A percentile compares a stretch with the other conserved stretches of the same genome.
These are phyloP conservation scores for Dendroctonus valens DNA, from an alignment of 1,140 invertebrate genomes.

Conservation along the genomic window DNA sequence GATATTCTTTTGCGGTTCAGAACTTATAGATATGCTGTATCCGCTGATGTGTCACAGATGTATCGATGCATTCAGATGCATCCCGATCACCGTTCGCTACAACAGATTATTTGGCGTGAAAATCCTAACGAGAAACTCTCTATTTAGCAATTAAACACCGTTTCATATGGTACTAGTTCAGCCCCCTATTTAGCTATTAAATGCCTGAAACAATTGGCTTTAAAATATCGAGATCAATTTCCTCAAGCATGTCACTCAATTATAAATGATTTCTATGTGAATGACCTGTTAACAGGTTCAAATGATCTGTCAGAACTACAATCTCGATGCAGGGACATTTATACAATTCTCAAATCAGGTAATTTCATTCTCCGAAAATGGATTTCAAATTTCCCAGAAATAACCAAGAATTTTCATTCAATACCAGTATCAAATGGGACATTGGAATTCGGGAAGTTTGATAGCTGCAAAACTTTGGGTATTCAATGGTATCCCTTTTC, in stretches of 20 bases:
- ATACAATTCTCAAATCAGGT: not conserved
- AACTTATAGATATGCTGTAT: conserved; percentile 38
- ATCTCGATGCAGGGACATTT: not conserved
- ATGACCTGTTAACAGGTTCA: conserved; percentile 50
- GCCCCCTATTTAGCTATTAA: conserved; percentile 39
- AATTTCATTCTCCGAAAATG: not conserved
- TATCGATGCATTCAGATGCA: conserved; percentile 44
- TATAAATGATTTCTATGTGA: conserved; percentile 47
- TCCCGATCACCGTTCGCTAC: not conserved
- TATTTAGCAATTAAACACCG: conserved; percentile 39
- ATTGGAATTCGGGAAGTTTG: conserved; percentile 3
- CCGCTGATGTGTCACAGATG: conserved; percentile 49
- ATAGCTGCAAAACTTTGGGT: conserved; percentile 31
- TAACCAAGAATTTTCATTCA: not conserved
- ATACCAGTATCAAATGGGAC: not conserved
- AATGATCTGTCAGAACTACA: conserved; percentile 8
- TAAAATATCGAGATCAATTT: conserved; percentile 29
- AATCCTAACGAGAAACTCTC: conserved; percentile 35
- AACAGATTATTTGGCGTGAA: conserved; percentile 38
- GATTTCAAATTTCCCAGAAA: not conserved
- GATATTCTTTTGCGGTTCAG: conserved; percentile 47
- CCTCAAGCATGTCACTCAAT: conserved; percentile 41
- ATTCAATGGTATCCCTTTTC: conserved; percentile 37
- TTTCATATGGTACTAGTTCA: conserved; percentile 40
- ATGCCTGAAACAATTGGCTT: conserved; percentile 33